Conservation (phyloP, 2,797 vertebrate genomes). For the Microctenopoma steveboyesi region DNA sequence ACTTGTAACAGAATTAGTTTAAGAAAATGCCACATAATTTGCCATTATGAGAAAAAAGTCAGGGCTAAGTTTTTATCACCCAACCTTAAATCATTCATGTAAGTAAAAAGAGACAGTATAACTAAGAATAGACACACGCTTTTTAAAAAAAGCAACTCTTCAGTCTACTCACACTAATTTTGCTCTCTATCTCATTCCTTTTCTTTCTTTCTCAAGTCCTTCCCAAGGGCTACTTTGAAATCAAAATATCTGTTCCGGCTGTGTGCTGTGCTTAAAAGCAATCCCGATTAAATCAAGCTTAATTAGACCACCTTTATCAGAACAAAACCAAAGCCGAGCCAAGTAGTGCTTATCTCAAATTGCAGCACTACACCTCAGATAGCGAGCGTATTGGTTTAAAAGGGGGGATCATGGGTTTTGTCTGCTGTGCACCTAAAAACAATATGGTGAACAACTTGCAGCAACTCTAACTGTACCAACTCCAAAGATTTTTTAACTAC, state of each 20-base stretch:
- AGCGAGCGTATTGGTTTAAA: slow-evolving; percentile 72
- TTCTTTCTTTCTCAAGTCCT: slow-evolving; percentile 75
- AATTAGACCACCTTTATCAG: slow-evolving; percentile 86
- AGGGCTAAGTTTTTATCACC: slow-evolving; percentile 43
- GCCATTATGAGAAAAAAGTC: slow-evolving; percentile 45
- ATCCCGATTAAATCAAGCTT: slow-evolving; percentile 86
- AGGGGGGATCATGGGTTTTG: slow-evolving; percentile 57
- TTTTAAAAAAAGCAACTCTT: slow-evolving; percentile 68
- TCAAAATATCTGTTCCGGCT: slow-evolving; percentile 80
- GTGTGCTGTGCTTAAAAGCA: slow-evolving; percentile 81
- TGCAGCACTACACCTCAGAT: slow-evolving; percentile 80
- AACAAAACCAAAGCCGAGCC: slow-evolving; percentile 80
- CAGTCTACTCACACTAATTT: slow-evolving; percentile 69
- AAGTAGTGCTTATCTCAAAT: slow-evolving; percentile 85
- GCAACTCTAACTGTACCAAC: slow-evolving; percentile 60
- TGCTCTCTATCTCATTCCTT: slow-evolving; percentile 69
- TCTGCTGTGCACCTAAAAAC: slow-evolving; percentile 59
- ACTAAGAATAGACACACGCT: slow-evolving; percentile 75
- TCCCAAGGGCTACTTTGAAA: slow-evolving; percentile 82
- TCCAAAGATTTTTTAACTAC: slow-evolving; percentile 56
- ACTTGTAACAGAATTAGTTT: slow-evolving; percentile 69
- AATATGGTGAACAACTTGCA: slow-evolving; percentile 57
- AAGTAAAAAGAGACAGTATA: slow-evolving; percentile 44
- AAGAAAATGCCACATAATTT: slow-evolving; percentile 63
- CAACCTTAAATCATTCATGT: slow-evolving; percentile 58